Evolutionary conservation across 2,797 vertebrate genomes (phyloP).

Genomic region (Eutrigla gurnardus): DNA sequence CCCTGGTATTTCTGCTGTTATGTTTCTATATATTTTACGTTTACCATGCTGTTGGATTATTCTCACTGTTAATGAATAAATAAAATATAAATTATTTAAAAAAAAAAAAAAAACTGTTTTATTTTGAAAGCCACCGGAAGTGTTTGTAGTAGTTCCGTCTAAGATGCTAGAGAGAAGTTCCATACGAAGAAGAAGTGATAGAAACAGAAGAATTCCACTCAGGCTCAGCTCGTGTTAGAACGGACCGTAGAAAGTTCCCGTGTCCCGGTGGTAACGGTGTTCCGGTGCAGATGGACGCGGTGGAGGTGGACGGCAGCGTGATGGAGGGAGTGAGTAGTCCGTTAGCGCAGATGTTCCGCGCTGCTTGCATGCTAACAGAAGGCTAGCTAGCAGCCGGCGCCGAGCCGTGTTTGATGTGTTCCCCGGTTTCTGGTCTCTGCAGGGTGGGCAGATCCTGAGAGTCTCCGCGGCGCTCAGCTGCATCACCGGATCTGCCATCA

Average conservation of each 20-base stretch:
- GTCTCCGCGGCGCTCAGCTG: conserved; percentile 92
- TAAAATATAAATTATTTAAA: too few relatives aligned
- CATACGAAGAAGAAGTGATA: neutral
- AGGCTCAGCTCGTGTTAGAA: too few relatives aligned
- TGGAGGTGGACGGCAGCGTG: conserved; percentile 92
- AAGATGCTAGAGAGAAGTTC: conserved; percentile 12
- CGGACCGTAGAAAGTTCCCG: too few relatives aligned
- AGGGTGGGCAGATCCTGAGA: conserved; percentile 96
- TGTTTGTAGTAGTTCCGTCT: neutral
- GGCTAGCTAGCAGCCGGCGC: conserved; percentile 37
- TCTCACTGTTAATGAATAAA: too few relatives aligned
- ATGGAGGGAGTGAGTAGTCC: conserved; percentile 93
- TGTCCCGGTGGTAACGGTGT: too few relatives aligned
- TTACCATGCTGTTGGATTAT: too few relatives aligned
- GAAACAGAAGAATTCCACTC: neutral
- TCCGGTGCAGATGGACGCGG: conserved; percentile 70
- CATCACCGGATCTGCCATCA: conserved; percentile 87
- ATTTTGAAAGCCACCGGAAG: conserved; percentile 33
- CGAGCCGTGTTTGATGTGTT: neutral
- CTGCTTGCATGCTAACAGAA: conserved; percentile 49
- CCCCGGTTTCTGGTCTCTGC: conserved; percentile 26
- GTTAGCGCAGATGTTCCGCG: neutral
- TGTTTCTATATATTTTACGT: too few relatives aligned
- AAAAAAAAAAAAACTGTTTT: neutral
- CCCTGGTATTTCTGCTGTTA: too few relatives aligned